These are phyloP conservation scores for Odobenus rosmarus DNA, from an alignment of 2,113 vertebrate species.

Conservation along the genomic window DNA sequence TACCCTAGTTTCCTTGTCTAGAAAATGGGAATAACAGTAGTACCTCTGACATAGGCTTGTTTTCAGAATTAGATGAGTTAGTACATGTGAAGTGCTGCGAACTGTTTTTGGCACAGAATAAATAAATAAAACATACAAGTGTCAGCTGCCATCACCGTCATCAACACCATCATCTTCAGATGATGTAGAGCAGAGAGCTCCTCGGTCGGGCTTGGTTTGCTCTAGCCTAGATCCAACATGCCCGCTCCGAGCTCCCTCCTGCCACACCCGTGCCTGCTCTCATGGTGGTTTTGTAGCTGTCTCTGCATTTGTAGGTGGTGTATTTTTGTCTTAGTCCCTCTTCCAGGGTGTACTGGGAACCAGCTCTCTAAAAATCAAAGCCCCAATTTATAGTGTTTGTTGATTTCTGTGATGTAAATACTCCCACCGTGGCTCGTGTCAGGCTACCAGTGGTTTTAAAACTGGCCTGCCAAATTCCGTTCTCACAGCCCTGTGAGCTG, in stretches of 20 bases:
- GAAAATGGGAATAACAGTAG: neutral
- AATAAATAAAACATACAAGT: neutral
- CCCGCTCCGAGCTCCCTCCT: too few species aligned
- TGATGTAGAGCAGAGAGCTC: neutral
- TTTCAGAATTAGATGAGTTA: neutral
- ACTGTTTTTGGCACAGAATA: neutral
- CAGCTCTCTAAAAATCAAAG: neutral
- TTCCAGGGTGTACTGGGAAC: neutral
- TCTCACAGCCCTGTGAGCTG: rapidly evolving
- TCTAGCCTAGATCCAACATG: neutral
- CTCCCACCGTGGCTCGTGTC: neutral
- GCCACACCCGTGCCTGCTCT: neutral
- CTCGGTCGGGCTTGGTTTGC: neutral
- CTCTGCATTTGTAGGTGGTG: neutral
- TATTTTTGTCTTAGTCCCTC: neutral
- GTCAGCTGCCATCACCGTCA: neutral
- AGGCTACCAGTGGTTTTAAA: neutral
- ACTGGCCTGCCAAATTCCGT: neutral
- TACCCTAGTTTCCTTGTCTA: neutral
- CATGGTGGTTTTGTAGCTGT: neutral
- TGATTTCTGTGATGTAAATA: neutral
- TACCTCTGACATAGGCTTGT: neutral
- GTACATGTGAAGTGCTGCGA: neutral
- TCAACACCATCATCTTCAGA: neutral
- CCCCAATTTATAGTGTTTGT: neutral